A percentile compares a stretch with the other conserved stretches of the same genome.
Evolutionary conservation across 2,888 invertebrate species (phyloP).

Genomic region (Rhorus exstirpatorius): DNA sequence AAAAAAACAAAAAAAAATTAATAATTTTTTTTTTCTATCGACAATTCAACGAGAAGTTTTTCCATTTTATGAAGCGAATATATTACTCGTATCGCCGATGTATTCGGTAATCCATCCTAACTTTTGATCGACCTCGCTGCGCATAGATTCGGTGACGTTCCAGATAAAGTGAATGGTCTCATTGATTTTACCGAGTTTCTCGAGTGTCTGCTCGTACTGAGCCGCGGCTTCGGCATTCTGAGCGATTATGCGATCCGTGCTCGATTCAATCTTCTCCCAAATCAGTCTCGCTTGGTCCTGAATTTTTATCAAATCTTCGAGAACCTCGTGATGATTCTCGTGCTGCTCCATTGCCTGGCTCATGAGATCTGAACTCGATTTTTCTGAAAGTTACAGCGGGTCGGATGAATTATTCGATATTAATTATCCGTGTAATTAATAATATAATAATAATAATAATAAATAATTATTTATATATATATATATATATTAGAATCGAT

Average conservation of each 20-base stretch:
- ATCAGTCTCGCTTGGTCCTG: conserved; percentile 87
- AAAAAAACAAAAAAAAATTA: conserved; percentile 1
- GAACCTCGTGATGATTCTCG: conserved; percentile 87
- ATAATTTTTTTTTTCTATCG: conserved; percentile 21
- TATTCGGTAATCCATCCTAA: conserved; percentile 83
- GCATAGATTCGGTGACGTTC: conserved; percentile 81
- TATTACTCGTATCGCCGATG: conserved; percentile 81
- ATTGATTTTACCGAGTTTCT: conserved; percentile 87
- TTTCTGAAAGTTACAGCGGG: conserved; percentile 80
- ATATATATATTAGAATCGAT: too few relatives aligned
- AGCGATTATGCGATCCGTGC: conserved; percentile 84
- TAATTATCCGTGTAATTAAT: too few relatives aligned
- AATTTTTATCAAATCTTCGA: conserved; percentile 87
- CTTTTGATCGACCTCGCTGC: conserved; percentile 81
- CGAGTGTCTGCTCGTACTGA: conserved; percentile 87
- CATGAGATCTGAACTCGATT: conserved; percentile 86
- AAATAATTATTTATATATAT: too few relatives aligned
- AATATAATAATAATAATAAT: too few relatives aligned
- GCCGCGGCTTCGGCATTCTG: conserved; percentile 86
- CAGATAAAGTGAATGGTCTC: conserved; percentile 86
- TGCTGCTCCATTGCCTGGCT: conserved; percentile 86
- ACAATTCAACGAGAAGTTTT: neutral
- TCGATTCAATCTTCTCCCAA: conserved; percentile 87
- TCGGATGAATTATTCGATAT: neutral
- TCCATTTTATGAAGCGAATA: conserved; percentile 7